Percentiles rank a stretch among this genome's conserved stretches.
phyloP scores from a whole-genome alignment of 35 echinoderm and acorn worm genomes.

The Stichopus chloronotus region DNA sequence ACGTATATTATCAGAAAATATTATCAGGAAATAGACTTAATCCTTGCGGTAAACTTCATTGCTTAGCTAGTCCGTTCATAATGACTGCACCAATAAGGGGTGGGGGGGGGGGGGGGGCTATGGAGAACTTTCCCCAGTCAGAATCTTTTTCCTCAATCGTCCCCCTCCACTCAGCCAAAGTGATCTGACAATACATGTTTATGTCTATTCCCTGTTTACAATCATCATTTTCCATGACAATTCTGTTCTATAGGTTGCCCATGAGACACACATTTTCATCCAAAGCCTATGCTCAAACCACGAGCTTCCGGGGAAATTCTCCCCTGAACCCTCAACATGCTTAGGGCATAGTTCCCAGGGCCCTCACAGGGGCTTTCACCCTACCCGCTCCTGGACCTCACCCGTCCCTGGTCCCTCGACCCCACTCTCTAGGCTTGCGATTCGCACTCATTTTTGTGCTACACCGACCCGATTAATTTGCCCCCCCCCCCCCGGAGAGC shows the following conservation, averaged over 20 bases:
- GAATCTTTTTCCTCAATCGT: no score
- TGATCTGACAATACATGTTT: no score
- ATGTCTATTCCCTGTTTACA: no score
- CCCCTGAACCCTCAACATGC: background rate
- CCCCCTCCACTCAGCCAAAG: no score
- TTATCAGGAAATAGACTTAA: background rate
- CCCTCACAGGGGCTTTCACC: background rate
- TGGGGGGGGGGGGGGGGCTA: no score
- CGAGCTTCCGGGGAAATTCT: background rate
- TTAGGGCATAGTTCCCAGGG: background rate
- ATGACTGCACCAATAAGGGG: background rate
- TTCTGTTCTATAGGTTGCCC: no score
- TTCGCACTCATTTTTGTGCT: no score
- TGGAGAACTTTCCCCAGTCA: background rate
- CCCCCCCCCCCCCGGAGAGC: background rate
- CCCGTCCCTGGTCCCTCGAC: no score
- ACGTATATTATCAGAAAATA: background rate
- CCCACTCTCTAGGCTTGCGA: no score
- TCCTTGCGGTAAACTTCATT: no score
- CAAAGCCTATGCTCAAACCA: background rate
- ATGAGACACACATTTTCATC: background rate
- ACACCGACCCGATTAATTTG: no score
- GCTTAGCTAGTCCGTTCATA: background rate
- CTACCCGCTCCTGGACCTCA: background rate
- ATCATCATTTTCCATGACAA: background rate